Evolutionary conservation across 1,140 invertebrate genomes (phyloP).

Genomic region (Leptopilina boulardi): DNA sequence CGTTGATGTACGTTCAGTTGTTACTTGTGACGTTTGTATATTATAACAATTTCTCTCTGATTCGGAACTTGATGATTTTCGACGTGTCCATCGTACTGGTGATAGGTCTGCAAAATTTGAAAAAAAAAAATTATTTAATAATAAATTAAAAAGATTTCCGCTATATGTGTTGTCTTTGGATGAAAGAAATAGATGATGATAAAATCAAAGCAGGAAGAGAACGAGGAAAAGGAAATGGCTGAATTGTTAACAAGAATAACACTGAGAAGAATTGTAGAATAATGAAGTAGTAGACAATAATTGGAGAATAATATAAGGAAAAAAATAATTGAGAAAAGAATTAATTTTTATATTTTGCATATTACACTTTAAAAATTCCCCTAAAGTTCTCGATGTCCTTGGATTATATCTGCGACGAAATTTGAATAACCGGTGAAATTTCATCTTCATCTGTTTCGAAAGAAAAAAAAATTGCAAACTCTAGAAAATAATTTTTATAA

Average conservation of each 20-base stretch:
- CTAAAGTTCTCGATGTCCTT: slow-evolving; percentile 19
- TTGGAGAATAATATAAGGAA: neutral
- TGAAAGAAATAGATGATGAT: neutral
- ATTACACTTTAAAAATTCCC: slow-evolving; percentile 21
- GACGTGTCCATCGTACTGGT: slow-evolving; percentile 79
- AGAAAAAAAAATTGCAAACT: neutral
- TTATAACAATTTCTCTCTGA: slow-evolving; percentile 83
- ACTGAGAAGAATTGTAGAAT: neutral
- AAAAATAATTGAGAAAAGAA: neutral
- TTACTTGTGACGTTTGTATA: slow-evolving; percentile 74
- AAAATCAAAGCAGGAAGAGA: neutral
- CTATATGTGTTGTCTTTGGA: neutral
- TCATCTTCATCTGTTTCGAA: slow-evolving; percentile 24
- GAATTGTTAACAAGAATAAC: neutral
- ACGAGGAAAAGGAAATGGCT: neutral
- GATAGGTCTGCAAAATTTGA: slow-evolving; percentile 82
- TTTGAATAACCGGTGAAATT: neutral
- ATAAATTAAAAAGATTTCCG: slow-evolving; percentile 2
- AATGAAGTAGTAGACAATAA: neutral
- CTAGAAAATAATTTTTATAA: neutral
- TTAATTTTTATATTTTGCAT: neutral
- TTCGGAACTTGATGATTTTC: slow-evolving; percentile 81
- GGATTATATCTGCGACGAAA: slow-evolving; percentile 30
- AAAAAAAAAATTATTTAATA: slow-evolving; percentile 10
- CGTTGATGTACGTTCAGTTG: slow-evolving; percentile 67